Evolutionary conservation across 2,113 vertebrate genomes (phyloP), one percentile per base, ranked within the genome.

Genomic region (Hippocampus mohnikei): DNA sequence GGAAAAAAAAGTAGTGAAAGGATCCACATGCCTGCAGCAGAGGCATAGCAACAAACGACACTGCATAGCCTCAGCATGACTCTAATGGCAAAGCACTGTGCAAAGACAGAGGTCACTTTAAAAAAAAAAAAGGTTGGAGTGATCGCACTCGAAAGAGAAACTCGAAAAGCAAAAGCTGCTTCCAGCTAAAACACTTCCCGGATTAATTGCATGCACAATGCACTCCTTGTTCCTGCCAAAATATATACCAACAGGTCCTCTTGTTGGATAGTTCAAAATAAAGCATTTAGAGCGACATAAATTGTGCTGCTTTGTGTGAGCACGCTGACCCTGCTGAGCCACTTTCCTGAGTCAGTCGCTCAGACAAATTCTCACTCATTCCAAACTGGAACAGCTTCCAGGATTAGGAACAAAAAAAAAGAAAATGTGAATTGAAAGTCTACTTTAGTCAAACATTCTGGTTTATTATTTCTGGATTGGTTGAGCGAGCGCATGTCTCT

Each of bases 1-100:
- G 23, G 53, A 59, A 78, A 42, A 48, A 40, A 65, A 46, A 60
- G 69, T 67, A 72, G 66, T 81, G 72, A 85, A 87, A 81, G 75
- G 75, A 68, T 65, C 74, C 81, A 73, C 87, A 90, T 90, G 86
- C 86, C 86, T 84, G 75, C 70, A 81, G 70, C 60, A 74, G 78
- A 70, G 71, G 82, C 89, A 84, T 91, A 70, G 88, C 87, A 91
- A 91, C 89, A 86, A 88, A 87, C 84, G 84, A 91, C 85, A 88
- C 81, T 76, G 83, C 83, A 71, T 73, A 81, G 67, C 60, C 84
- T 83, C 85, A 84, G 85, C 75, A 66, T 74, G 86, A 85, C 80
- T 85, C 79, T 75, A 78, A 62, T 56, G 73, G 79, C 73, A 80
- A 74, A 85, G 75, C 53, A 40, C 69, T 70, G 83, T 10, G 78